A percentile compares a stretch with the other conserved stretches of the same genome.
phyloP scores from a whole-genome alignment of 2,888 invertebrate species.

The Onthophagus sagittarius region DNA sequence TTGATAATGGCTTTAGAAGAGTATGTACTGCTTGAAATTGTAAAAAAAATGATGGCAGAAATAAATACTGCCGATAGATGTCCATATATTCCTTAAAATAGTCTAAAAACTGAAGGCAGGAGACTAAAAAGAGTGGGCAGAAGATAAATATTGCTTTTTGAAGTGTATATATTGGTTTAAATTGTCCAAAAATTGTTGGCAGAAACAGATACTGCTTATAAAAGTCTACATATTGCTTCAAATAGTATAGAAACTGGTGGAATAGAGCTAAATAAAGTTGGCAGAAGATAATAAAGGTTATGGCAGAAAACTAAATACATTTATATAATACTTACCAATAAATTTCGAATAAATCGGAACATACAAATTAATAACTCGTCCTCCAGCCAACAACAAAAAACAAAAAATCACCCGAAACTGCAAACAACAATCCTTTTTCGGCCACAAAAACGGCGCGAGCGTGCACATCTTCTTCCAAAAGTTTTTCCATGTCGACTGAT shows the following conservation, averaged over 20 bases:
- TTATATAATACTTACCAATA: constrained; percentile 88
- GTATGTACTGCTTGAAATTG: too few species aligned
- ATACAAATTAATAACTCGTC: constrained; percentile 83
- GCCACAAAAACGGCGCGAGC: constrained; percentile 92
- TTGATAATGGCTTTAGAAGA: too few species aligned
- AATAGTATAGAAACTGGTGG: neutral
- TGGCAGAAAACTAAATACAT: too few species aligned
- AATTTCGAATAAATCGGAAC: constrained; percentile 91
- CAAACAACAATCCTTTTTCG: constrained; percentile 69
- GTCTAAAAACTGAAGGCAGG: neutral
- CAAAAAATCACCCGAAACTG: constrained; percentile 83
- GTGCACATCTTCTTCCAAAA: constrained; percentile 73
- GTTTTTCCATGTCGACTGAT: constrained; percentile 74
- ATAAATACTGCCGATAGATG: too few species aligned
- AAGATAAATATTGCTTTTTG: neutral
- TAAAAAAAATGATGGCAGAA: too few species aligned
- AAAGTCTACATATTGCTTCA: neutral
- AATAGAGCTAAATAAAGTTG: too few species aligned
- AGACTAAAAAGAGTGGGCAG: neutral
- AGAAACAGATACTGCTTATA: neutral
- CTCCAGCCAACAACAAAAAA: constrained; percentile 68
- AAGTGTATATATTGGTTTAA: neutral
- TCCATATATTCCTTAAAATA: too few species aligned
- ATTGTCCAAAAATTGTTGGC: neutral
- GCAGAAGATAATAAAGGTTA: too few species aligned